phyloP scores from a whole-genome alignment of 2,797 vertebrate species.

The Columba guinea region DNA sequence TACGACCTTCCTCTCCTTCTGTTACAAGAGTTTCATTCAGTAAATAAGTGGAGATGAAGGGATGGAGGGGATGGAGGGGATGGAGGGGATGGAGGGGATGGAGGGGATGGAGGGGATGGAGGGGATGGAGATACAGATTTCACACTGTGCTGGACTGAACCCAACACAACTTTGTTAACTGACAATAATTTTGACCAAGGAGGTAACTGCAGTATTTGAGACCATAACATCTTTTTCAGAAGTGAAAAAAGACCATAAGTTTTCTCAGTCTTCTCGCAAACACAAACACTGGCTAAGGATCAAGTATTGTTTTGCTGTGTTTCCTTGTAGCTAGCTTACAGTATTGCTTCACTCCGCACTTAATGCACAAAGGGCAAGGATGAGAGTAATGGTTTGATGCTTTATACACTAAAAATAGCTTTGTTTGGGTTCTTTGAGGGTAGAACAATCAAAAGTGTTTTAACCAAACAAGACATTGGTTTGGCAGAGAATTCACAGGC shows the following conservation, averaged over 20 bases:
- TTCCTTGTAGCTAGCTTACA: slow-evolving; percentile 5
- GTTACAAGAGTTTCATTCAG: not conserved
- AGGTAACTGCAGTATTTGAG: not conserved
- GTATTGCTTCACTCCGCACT: slow-evolving; percentile 26
- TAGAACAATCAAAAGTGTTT: slow-evolving; percentile 13
- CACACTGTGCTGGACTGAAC: not conserved
- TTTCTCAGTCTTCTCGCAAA: not conserved
- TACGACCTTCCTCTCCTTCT: not conserved
- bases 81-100: too few species aligned
- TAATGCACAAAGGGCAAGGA: slow-evolving; percentile 9
- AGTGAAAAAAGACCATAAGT: not conserved
- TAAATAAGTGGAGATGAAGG: not conserved
- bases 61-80: too few species aligned
- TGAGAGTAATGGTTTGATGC: not conserved
- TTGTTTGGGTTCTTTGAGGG: not conserved
- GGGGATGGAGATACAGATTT: not conserved
- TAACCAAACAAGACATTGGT: not conserved
- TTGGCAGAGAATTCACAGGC: not conserved
- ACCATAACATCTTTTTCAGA: not conserved
- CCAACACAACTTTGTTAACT: not conserved
- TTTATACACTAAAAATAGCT: slow-evolving; percentile 46
- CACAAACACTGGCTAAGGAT: not conserved
- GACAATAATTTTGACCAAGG: not conserved
- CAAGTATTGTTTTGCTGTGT: slow-evolving; percentile 16
- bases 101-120: too few species aligned